A percentile compares a stretch with the other conserved stretches of the same genome.
Conservation (phyloP, 2,113 vertebrate genomes). For the Ptyas mucosa region DNA sequence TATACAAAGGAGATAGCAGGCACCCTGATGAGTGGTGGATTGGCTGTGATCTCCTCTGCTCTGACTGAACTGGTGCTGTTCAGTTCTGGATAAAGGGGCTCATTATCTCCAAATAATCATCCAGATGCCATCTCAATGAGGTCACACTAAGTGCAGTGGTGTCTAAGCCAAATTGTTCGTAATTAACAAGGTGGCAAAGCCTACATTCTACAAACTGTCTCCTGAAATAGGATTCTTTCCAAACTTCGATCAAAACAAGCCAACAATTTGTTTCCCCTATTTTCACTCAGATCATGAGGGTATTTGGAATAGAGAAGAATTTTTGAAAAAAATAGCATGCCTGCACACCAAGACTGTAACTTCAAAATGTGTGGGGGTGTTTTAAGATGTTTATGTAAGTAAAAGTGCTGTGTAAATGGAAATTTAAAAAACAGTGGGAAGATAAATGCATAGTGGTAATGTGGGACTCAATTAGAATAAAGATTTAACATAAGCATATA, state of each 20-base stretch:
- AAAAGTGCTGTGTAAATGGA: not conserved
- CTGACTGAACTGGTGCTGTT: conserved; percentile 63
- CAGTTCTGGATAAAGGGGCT: conserved; percentile 67
- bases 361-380: not conserved
- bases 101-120: conserved; percentile 73
- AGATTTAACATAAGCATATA: not conserved
- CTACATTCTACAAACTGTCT: conserved; percentile 43
- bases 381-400: not conserved
- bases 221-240: conserved; percentile 7
- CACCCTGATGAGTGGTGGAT: conserved; percentile 62
- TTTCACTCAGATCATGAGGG: not conserved
- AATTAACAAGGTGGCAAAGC: conserved; percentile 61
- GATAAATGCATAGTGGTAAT: not conserved
- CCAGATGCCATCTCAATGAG: conserved; percentile 67
- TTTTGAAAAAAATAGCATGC: no score
- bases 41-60: conserved; percentile 63
- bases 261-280: not conserved
- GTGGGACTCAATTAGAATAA: not conserved
- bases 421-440: not conserved
- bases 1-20: conserved; percentile 52
- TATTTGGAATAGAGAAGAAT: not conserved
- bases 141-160: conserved; percentile 56
- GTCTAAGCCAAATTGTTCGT: conserved; percentile 57
- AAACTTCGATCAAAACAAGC: conserved; percentile 17
- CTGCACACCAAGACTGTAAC: not conserved